Evolutionary conservation across 2,888 invertebrate genomes (phyloP).

Genomic region (Leptopilina myrica): DNA sequence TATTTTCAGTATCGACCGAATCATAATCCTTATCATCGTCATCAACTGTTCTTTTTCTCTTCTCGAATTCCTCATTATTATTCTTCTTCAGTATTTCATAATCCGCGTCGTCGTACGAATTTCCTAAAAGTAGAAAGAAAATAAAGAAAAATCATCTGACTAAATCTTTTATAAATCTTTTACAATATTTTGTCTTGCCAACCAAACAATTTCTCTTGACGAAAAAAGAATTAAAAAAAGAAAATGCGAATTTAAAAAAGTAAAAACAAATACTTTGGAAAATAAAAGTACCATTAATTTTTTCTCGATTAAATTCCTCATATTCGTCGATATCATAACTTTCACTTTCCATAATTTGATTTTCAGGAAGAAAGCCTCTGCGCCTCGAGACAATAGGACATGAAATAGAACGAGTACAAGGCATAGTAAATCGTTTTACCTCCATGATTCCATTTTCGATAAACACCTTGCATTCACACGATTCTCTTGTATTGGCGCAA

Average conservation of each 20-base stretch:
- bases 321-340: neutral
- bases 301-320: neutral
- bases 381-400: neutral
- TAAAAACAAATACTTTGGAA: neutral
- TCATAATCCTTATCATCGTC: slow-evolving; percentile 43
- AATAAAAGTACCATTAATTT: neutral
- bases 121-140: slow-evolving; percentile 26
- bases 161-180: too few species aligned
- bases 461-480: slow-evolving; percentile 65
- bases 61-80: slow-evolving; percentile 29
- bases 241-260: neutral
- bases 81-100: slow-evolving; percentile 31
- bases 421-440: slow-evolving; percentile 56
- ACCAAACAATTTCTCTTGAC: neutral
- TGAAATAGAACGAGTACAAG: slow-evolving; percentile 53
- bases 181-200: too few species aligned
- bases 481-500: slow-evolving; percentile 61
- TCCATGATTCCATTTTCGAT: slow-evolving; percentile 52
- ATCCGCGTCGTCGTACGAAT: slow-evolving; percentile 39
- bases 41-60: slow-evolving; percentile 24
- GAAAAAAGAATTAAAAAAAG: neutral
- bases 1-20: slow-evolving; percentile 38
- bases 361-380: slow-evolving; percentile 24
- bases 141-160: neutral
- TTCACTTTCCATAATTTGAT: neutral